Evolutionary conservation across 2,888 invertebrate species (phyloP).

Genomic region (Pemphredon lugubris): DNA sequence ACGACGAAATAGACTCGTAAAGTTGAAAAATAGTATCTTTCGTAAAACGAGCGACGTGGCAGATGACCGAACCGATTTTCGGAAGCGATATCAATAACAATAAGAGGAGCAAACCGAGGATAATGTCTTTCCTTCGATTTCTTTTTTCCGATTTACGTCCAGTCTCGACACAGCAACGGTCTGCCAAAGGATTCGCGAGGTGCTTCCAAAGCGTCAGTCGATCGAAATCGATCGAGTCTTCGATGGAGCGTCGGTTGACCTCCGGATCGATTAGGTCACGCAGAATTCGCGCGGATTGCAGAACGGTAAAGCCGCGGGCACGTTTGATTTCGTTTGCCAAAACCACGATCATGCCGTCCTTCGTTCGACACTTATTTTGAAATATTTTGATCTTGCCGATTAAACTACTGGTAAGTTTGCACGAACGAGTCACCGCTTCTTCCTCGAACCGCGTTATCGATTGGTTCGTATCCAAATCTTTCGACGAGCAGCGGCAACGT

Average conservation of each 20-base stretch:
- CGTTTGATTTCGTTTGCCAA: slow-evolving; percentile 54
- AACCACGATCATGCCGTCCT: slow-evolving; percentile 56
- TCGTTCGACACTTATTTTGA: slow-evolving; percentile 54
- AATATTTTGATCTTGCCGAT: slow-evolving; percentile 43
- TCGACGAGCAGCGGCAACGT: neutral
- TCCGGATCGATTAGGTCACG: slow-evolving; percentile 21
- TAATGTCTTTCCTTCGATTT: neutral
- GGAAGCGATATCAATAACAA: no score
- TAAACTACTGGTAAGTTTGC: slow-evolving; percentile 3
- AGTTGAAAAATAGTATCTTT: no score
- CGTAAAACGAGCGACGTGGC: neutral
- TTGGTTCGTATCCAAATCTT: no score
- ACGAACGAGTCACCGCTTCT: neutral
- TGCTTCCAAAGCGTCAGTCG: slow-evolving; percentile 47
- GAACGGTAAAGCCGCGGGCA: slow-evolving; percentile 8
- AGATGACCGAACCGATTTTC: no score
- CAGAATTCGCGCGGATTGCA: slow-evolving; percentile 35
- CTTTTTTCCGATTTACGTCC: no score
- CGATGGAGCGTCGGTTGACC: slow-evolving; percentile 1
- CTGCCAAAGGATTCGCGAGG: slow-evolving; percentile 18
- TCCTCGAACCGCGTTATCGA: neutral
- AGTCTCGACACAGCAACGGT: no score
- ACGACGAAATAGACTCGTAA: no score
- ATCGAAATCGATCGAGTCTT: slow-evolving; percentile 47
- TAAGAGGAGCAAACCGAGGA: no score